A percentile compares a stretch with the other conserved stretches of the same genome.
These are phyloP conservation scores for Coreoperca whiteheadi DNA, from an alignment of 2,113 vertebrate genomes.

Conservation along the genomic window DNA sequence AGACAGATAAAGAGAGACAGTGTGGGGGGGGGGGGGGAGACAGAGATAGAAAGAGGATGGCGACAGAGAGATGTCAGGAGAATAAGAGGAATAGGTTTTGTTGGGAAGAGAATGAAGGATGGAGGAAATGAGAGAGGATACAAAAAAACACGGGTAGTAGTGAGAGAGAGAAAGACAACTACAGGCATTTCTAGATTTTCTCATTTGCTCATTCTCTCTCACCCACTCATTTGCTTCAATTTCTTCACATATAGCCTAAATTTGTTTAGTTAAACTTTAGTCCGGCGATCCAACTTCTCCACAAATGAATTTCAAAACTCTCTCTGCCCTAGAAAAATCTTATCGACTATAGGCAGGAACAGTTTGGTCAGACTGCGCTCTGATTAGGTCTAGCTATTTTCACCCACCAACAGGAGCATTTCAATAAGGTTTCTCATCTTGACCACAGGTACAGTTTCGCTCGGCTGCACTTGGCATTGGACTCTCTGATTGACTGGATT, in stretches of 20 bases:
- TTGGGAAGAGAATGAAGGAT: background rate
- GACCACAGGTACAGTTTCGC: background rate
- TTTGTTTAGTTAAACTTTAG: conserved; percentile 2
- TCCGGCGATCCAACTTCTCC: background rate
- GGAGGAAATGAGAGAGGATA: conserved; percentile 4
- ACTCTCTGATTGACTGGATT: background rate
- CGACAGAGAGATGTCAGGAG: conserved; percentile 22
- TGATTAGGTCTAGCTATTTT: conserved; percentile 1
- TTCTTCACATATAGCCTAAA: background rate
- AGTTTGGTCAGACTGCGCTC: conserved; percentile 13
- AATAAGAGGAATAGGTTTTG: conserved; percentile 14
- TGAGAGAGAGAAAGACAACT: background rate
- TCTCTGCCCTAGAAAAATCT: background rate
- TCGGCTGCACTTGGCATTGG: background rate
- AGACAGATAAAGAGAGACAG: conserved; percentile 25
- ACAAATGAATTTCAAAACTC: conserved; percentile 12
- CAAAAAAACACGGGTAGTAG: background rate
- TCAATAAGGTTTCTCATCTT: background rate
- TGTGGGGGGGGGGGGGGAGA: no score
- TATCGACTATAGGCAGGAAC: background rate
- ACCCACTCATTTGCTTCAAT: conserved; percentile 5
- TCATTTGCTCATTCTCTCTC: background rate
- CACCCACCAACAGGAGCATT: background rate
- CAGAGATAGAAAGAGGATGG: conserved; percentile 18
- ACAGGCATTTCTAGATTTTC: conserved; percentile 8